Evolutionary conservation across 2,113 vertebrate species (phyloP).

Genomic region (Psittacula cyanocephala): DNA sequence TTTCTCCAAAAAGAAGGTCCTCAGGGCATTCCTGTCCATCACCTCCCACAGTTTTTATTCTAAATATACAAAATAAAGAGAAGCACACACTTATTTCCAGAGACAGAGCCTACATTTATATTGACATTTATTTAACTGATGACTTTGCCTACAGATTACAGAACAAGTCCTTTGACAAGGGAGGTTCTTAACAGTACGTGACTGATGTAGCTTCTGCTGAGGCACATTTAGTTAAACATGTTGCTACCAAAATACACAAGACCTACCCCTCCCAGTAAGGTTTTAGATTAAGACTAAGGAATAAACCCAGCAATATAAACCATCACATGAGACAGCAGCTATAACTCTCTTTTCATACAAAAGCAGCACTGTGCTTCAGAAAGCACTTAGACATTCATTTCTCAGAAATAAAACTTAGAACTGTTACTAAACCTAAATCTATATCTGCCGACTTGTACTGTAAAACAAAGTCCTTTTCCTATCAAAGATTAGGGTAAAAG

Average conservation of each 20-base stretch:
- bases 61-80: not conserved
- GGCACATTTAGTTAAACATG: not conserved
- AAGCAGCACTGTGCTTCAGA: not conserved
- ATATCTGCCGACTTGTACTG: not conserved
- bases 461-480: not conserved
- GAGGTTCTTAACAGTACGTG: not conserved
- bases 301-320: not conserved
- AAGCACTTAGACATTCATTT: not conserved
- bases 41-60: not conserved
- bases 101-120: not conserved
- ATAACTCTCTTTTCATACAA: not conserved
- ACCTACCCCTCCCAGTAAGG: not conserved
- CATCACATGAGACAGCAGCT: not conserved
- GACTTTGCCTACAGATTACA: not conserved
- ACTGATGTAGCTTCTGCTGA: not conserved
- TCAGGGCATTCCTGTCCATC: not conserved
- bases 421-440: not conserved
- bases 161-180: not conserved
- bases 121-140: not conserved
- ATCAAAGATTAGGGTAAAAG: not conserved
- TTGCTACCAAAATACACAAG: not conserved
- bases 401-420: not conserved
- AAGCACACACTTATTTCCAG: not conserved
- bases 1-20: not conserved
- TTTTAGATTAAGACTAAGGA: not conserved